These are phyloP conservation scores for Melanerpes aurifrons DNA, from an alignment of 2,113 vertebrate species.

Conservation along the genomic window DNA sequence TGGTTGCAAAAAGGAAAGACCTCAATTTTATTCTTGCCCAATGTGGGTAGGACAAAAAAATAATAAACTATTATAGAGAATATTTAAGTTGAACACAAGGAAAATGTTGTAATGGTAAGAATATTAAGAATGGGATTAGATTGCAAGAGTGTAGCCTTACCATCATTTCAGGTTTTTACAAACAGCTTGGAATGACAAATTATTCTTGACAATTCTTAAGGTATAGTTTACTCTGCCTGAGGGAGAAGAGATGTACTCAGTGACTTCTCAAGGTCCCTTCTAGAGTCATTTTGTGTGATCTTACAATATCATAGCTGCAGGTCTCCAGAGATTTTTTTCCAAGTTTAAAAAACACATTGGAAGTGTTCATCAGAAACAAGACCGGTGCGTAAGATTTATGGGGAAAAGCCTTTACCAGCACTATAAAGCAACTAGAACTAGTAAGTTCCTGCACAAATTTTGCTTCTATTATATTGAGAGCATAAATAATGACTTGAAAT, in stretches of 20 bases:
- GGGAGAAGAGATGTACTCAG: not conserved
- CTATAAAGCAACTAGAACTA: not conserved
- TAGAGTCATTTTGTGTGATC: not conserved
- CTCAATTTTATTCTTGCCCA: not conserved
- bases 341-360: not conserved
- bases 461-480: not conserved
- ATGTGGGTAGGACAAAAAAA: not conserved
- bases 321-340: not conserved
- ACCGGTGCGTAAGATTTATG: not conserved
- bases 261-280: conserved; percentile 9
- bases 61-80: not conserved
- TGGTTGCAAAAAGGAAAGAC: not conserved
- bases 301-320: not conserved
- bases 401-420: not conserved
- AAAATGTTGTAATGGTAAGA: not conserved
- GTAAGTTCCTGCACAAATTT: not conserved
- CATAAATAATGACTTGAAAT: not conserved
- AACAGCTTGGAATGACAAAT: conserved; percentile 35
- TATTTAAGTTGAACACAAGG: not conserved
- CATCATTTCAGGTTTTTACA: not conserved
- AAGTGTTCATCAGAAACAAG: not conserved
- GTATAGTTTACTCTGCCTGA: conserved; percentile 3
- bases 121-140: not conserved
- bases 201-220: conserved; percentile 35
- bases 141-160: not conserved